Percentiles rank a stretch among this genome's conserved stretches.
Conservation (phyloP, 2,113 vertebrate species). For the Trichechus manatus region DNA sequence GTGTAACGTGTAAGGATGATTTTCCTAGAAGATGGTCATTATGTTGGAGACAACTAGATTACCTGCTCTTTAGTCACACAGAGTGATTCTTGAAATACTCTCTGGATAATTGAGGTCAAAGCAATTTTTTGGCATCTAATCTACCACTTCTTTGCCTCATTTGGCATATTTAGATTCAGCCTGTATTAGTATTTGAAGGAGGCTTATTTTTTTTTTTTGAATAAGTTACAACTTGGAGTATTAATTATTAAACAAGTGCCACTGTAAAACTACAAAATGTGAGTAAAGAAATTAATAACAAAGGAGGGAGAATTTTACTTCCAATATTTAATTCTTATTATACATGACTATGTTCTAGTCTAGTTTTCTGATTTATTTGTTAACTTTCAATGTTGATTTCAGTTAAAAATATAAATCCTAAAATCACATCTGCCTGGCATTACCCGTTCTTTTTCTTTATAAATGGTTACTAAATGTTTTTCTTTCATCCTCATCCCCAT, state of each 20-base stretch:
- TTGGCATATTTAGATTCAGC: slow-evolving; percentile 56
- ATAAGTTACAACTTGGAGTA: background rate
- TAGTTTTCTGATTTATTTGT: background rate
- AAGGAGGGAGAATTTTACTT: slow-evolving; percentile 14
- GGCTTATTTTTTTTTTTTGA: slow-evolving; percentile 41
- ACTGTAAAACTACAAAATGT: background rate
- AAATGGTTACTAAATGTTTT: slow-evolving; percentile 21
- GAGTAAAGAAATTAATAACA: background rate
- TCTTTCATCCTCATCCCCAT: background rate
- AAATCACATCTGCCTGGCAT: background rate
- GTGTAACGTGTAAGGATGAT: background rate
- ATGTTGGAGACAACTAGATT: slow-evolving; percentile 50
- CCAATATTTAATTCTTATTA: background rate
- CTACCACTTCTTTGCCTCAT: slow-evolving; percentile 69
- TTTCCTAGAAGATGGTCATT: slow-evolving; percentile 59
- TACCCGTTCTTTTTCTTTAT: background rate
- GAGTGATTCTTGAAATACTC: slow-evolving; percentile 50
- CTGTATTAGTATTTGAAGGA: slow-evolving; percentile 1
- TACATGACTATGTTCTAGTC: background rate
- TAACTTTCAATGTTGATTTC: background rate
- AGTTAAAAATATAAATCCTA: background rate
- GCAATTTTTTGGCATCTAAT: slow-evolving; percentile 46
- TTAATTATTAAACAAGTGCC: slow-evolving; percentile 31
- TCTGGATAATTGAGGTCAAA: slow-evolving; percentile 75
- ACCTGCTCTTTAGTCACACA: background rate